Evolutionary conservation across 2,888 invertebrate genomes (phyloP).

Genomic region (Cryptocephalus moraei): DNA sequence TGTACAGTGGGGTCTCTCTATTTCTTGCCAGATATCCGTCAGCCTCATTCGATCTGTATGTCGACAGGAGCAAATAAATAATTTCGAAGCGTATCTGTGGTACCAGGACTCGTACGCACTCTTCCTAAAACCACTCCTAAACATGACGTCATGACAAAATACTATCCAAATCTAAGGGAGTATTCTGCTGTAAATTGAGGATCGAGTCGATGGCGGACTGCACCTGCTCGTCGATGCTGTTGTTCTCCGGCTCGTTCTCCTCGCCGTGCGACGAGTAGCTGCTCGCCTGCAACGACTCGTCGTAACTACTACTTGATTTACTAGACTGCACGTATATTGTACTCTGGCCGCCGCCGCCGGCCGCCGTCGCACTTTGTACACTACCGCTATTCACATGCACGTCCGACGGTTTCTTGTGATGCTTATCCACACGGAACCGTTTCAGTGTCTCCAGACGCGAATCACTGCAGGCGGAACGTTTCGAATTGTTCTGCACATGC

Average conservation of each 20-base stretch:
- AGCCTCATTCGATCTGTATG: no score
- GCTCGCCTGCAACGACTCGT: slow-evolving; percentile 11
- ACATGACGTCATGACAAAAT: slow-evolving; percentile 39
- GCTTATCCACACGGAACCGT: slow-evolving; percentile 37
- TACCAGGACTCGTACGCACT: slow-evolving; percentile 7
- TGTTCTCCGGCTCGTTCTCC: slow-evolving; percentile 33
- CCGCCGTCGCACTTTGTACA: slow-evolving; percentile 18
- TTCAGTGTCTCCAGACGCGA: slow-evolving; percentile 35
- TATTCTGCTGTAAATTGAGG: slow-evolving; percentile 53
- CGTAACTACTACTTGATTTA: slow-evolving; percentile 5
- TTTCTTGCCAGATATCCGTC: no score
- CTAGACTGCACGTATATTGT: slow-evolving; percentile 10
- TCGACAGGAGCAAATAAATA: no score
- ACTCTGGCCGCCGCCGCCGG: slow-evolving; percentile 16
- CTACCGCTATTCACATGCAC: slow-evolving; percentile 16
- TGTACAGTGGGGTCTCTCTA: no score
- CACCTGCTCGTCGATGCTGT: slow-evolving; percentile 65
- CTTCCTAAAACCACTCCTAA: slow-evolving; percentile 11
- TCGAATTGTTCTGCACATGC: slow-evolving; percentile 12
- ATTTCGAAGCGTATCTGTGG: not conserved
- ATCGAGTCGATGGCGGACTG: slow-evolving; percentile 74
- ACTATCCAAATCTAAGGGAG: slow-evolving; percentile 32
- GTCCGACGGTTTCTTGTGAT: slow-evolving; percentile 20
- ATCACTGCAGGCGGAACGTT: slow-evolving; percentile 32
- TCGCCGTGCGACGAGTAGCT: slow-evolving; percentile 17